Evolutionary conservation across 2,888 invertebrate genomes (phyloP).

Genomic region (Morpho achilles): DNA sequence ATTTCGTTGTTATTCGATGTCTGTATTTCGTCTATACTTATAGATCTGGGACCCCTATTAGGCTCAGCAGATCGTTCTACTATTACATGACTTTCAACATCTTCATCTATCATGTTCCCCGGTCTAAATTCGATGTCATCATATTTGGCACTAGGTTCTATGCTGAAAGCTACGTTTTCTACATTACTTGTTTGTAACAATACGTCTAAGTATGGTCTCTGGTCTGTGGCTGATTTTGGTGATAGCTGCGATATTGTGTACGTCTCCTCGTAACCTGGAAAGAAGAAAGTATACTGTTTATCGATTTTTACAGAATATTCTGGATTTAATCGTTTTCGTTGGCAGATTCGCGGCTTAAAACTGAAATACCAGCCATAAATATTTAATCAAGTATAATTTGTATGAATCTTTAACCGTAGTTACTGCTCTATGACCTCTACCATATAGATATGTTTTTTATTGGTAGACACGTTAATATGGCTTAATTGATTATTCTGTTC

Average conservation of each 20-base stretch:
- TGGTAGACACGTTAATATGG: too few relatives aligned
- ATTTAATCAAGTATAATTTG: not conserved
- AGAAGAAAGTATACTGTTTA: slow-evolving; percentile 19
- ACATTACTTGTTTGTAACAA: slow-evolving; percentile 55
- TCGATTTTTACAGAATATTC: too few relatives aligned
- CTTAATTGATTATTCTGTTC: too few relatives aligned
- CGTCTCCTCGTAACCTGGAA: slow-evolving; percentile 76
- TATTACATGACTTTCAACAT: slow-evolving; percentile 57
- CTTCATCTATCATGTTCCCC: slow-evolving; percentile 33
- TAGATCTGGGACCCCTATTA: slow-evolving; percentile 66
- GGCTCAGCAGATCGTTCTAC: slow-evolving; percentile 79
- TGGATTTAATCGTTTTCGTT: too few relatives aligned
- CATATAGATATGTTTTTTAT: too few relatives aligned
- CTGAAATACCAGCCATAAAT: not conserved
- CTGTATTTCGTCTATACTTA: slow-evolving; percentile 73
- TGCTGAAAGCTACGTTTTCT: slow-evolving; percentile 54
- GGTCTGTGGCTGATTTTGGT: slow-evolving; percentile 78
- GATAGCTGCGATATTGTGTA: slow-evolving; percentile 84
- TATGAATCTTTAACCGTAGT: too few relatives aligned
- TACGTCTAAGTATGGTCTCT: slow-evolving; percentile 40
- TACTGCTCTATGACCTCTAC: too few relatives aligned
- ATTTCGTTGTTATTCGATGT: slow-evolving; percentile 78
- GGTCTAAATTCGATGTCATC: slow-evolving; percentile 40
- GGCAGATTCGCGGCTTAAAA: not conserved
- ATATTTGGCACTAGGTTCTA: slow-evolving; percentile 59